Percentiles rank a stretch among this genome's conserved stretches.
Evolutionary conservation across 2,113 vertebrate genomes (phyloP).

Genomic region (Pongo pygmaeus): DNA sequence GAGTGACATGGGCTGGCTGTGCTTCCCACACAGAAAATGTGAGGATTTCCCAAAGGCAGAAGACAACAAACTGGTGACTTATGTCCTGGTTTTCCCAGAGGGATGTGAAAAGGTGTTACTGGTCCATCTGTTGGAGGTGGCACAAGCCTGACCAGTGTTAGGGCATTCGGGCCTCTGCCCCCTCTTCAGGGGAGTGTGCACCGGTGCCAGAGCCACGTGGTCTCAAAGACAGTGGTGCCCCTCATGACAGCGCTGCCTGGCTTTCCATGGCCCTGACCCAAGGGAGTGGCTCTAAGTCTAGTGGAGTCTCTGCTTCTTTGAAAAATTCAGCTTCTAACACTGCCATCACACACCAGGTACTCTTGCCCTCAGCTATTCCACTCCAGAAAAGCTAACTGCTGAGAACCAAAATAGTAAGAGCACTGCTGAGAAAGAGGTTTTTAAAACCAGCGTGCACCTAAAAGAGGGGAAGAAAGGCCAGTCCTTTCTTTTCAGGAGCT

Average conservation of each 20-base stretch:
- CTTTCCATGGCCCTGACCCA: slow-evolving; percentile 52
- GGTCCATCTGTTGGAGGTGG: slow-evolving; percentile 68
- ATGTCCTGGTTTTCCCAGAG: neutral
- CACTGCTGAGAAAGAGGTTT: neutral
- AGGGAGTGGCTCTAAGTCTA: slow-evolving; percentile 67
- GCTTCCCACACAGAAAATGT: neutral
- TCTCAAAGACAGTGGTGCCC: neutral
- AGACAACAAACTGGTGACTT: slow-evolving; percentile 46
- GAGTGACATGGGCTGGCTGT: neutral
- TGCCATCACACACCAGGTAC: neutral
- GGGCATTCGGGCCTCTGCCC: slow-evolving; percentile 58
- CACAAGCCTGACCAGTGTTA: slow-evolving; percentile 58
- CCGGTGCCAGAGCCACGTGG: slow-evolving; percentile 47
- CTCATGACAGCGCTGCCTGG: neutral
- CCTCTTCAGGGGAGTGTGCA: slow-evolving; percentile 36
- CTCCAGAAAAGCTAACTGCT: neutral
- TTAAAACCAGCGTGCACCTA: neutral
- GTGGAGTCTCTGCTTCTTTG: slow-evolving; percentile 65
- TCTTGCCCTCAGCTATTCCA: slow-evolving; percentile 51
- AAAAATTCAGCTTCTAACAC: slow-evolving; percentile 54
- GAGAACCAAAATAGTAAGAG: neutral
- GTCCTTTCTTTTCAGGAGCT: neutral
- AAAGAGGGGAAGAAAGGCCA: neutral
- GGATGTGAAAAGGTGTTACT: slow-evolving; percentile 53
- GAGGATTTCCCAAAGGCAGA: slow-evolving; percentile 48